These are phyloP conservation scores for Macropis europaea DNA, from an alignment of 2,888 invertebrate species.

Conservation along the genomic window DNA sequence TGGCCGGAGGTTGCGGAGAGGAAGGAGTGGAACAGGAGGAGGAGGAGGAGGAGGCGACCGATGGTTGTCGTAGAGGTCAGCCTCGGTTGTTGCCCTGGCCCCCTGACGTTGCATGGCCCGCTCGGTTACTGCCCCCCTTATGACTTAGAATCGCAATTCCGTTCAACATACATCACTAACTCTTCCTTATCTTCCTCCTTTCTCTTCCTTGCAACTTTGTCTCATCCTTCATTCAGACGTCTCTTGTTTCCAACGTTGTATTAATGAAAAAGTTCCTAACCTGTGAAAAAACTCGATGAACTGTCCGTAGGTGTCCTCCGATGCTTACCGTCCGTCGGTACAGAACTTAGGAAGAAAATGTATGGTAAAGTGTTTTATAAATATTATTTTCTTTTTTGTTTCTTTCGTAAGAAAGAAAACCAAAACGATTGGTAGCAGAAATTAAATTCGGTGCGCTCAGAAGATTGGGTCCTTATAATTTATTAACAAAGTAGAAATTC, in stretches of 20 bases:
- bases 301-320: too few species aligned
- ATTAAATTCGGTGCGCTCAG: too few species aligned
- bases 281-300: background rate
- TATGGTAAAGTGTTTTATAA: too few species aligned
- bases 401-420: too few species aligned
- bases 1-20: background rate
- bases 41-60: slow-evolving; percentile 36
- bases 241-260: background rate
- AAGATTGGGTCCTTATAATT: too few species aligned
- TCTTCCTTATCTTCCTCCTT: slow-evolving; percentile 15
- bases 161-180: slow-evolving; percentile 30
- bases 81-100: slow-evolving; percentile 74
- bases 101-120: slow-evolving; percentile 55
- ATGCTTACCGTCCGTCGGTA: too few species aligned
- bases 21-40: background rate
- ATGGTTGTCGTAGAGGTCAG: slow-evolving; percentile 70
- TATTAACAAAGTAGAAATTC: too few species aligned
- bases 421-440: too few species aligned
- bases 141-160: slow-evolving; percentile 53
- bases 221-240: background rate
- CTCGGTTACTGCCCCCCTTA: slow-evolving; percentile 49
- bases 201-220: slow-evolving; percentile 2
- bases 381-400: too few species aligned
- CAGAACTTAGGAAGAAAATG: too few species aligned
- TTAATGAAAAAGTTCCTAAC: background rate